Percentiles rank a stretch among this genome's conserved stretches.
phyloP scores from a whole-genome alignment of 2,113 vertebrate species.

The Dasypus novemcinctus region DNA sequence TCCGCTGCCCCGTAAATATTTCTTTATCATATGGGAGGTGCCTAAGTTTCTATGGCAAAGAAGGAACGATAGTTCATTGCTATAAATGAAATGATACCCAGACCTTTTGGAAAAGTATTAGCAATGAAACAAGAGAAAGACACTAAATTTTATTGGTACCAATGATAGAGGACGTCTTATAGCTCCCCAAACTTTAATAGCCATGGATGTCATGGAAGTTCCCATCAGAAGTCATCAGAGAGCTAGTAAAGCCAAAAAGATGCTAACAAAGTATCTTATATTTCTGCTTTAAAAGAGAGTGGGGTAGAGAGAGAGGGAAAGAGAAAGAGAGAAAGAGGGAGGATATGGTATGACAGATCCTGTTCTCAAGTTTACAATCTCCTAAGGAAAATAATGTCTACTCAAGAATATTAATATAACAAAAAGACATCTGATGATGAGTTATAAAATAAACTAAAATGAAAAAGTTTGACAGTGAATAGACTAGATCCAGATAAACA shows the following conservation, averaged over 20 bases:
- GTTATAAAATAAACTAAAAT: not conserved
- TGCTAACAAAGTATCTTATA: not conserved
- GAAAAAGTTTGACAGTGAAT: not conserved
- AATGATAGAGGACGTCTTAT: not conserved
- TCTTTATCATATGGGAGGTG: not conserved
- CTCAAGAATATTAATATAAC: not conserved
- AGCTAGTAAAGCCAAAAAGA: not conserved
- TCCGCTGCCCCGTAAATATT: no score
- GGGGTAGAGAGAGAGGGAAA: no score
- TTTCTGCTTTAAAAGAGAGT: no score
- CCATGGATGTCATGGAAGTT: not conserved
- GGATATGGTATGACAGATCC: not conserved
- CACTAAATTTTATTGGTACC: not conserved
- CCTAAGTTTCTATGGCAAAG: not conserved
- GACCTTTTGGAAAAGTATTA: not conserved
- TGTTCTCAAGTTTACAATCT: not conserved
- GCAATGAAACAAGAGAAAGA: conserved; percentile 12
- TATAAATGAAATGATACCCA: not conserved
- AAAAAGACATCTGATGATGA: not conserved
- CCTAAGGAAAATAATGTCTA: not conserved
- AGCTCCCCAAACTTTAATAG: not conserved
- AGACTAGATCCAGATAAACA: not conserved
- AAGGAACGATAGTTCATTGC: not conserved
- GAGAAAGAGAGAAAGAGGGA: not conserved
- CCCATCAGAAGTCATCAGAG: not conserved